A percentile compares a stretch with the other conserved stretches of the same genome.
phyloP scores from a whole-genome alignment of 2,888 invertebrate species.

The Ophion ellenae region DNA sequence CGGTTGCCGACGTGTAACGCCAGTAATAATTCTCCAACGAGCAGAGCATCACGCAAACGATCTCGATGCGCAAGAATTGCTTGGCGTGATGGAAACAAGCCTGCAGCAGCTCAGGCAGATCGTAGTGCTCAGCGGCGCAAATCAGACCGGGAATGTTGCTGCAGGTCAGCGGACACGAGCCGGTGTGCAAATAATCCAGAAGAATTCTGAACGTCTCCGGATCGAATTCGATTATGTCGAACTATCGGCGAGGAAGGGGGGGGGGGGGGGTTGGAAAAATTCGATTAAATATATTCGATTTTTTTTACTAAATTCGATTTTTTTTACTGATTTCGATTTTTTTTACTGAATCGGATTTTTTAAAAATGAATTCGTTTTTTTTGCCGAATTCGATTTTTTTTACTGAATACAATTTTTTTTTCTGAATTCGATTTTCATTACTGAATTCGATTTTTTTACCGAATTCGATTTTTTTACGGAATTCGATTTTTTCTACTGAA shows the following conservation, averaged over 20 bases:
- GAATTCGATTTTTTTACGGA: too few species aligned
- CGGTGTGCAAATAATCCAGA: slow-evolving; percentile 96
- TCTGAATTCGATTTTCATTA: too few species aligned
- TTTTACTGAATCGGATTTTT: too few species aligned
- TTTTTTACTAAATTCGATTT: too few species aligned
- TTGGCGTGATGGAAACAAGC: slow-evolving; percentile 98
- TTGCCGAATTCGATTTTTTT: too few species aligned
- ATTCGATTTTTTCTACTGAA: too few species aligned
- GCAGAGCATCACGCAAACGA: slow-evolving; percentile 96
- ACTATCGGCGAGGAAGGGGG: slow-evolving; percentile 83
- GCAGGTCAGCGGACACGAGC: slow-evolving; percentile 95
- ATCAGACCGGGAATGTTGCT: slow-evolving; percentile 96
- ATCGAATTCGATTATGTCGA: slow-evolving; percentile 97
- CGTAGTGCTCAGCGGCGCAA: slow-evolving; percentile 97
- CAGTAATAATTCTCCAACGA: slow-evolving; percentile 97
- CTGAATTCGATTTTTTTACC: not conserved
- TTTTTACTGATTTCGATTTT: too few species aligned
- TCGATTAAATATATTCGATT: not conserved
- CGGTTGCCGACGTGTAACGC: slow-evolving; percentile 97
- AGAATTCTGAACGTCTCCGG: slow-evolving; percentile 96
- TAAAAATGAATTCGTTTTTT: not conserved
- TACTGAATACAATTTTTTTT: too few species aligned
- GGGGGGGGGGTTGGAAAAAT: not conserved
- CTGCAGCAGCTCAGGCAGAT: slow-evolving; percentile 95
- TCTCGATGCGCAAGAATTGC: slow-evolving; percentile 95